Base-by-base conservation (phyloP, 2,888 invertebrate species). In the Cylloceria caligata region DNA sequence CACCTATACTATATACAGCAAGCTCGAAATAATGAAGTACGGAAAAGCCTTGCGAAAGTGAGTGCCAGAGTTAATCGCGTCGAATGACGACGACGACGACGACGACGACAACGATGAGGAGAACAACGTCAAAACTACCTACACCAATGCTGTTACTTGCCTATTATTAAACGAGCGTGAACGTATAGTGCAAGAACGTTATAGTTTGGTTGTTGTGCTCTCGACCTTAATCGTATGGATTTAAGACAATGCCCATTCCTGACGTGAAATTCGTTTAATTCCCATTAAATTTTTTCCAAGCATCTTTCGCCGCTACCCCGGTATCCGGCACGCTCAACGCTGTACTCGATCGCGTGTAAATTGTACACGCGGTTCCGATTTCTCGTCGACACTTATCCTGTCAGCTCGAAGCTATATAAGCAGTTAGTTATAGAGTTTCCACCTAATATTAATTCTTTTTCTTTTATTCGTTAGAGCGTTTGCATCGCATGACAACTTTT, bases 191-290 rank as follows among this genome's bases (percentile, higher is more conserved):
- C 30, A 60, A 45, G 73, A 64, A 62, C 27, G 67, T 72, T 76
- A 49, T 24, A 27, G 55, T 45, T 42, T 60, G 64, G 57, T 39
- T 47, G 49, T 57, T 39, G 27, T 49, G 36, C 39, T 77, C 57
- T 47, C 82, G 71, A 68, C 65, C 73, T 75, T 83, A 85, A 85
- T 85, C 76, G 84, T 85, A 86, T 81, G 83, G 80, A 87, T 86
- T 86, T 83, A 78, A 86, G 84, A 89, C 89, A 89, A 89, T 89
- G 83, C 85, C 86, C 88, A 90, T 90, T 89, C 88, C 86, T 83
- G 74, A 85, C 86, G 87, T 87, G 88, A 89, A 89, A 89, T 89
- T 89, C 84, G 79, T 85, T 87, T 89, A 88, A 88, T 90, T 90
- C 84, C 83, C 85, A 87, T 87, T 87, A 84, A 87, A 74, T 83